Conservation (phyloP, 2,888 invertebrate species). For the Hirtodrosophila cameraria region DNA sequence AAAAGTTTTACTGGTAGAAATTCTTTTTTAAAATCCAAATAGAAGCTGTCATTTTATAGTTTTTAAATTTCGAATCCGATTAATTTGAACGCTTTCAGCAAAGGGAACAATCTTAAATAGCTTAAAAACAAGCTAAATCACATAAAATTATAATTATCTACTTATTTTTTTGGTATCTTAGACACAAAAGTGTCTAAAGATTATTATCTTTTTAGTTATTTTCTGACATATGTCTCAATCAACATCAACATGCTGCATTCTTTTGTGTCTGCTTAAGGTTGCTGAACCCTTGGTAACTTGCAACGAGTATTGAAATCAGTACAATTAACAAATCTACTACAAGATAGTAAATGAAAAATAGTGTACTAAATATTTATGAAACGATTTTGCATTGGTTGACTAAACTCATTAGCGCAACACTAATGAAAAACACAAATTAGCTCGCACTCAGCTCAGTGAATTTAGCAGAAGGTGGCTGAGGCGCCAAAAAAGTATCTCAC, state of each 20-base stretch:
- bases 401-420: slow-evolving; percentile 53
- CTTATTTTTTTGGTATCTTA: no score
- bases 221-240: background rate
- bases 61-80: no score
- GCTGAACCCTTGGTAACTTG: slow-evolving; percentile 52
- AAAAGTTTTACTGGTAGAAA: no score
- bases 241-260: slow-evolving; percentile 1
- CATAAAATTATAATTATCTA: no score
- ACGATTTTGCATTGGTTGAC: slow-evolving; percentile 23
- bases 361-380: slow-evolving; percentile 16
- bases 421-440: slow-evolving; percentile 56
- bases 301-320: slow-evolving; percentile 54
- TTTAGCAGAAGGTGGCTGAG: slow-evolving; percentile 1
- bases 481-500: slow-evolving; percentile 28
- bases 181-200: no score
- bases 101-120: no score
- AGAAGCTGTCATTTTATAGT: no score
- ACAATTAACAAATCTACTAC: slow-evolving; percentile 46
- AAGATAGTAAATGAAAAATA: slow-evolving; percentile 11
- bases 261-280: slow-evolving; percentile 32
- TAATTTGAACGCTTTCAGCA: no score
- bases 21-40: no score
- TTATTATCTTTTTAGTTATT: no score
- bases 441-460: slow-evolving; percentile 1
- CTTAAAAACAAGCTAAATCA: no score